Evolutionary conservation across 2,888 invertebrate species (phyloP), one percentile per base, ranked within the genome.

Genomic region (Sympetrum striolatum): DNA sequence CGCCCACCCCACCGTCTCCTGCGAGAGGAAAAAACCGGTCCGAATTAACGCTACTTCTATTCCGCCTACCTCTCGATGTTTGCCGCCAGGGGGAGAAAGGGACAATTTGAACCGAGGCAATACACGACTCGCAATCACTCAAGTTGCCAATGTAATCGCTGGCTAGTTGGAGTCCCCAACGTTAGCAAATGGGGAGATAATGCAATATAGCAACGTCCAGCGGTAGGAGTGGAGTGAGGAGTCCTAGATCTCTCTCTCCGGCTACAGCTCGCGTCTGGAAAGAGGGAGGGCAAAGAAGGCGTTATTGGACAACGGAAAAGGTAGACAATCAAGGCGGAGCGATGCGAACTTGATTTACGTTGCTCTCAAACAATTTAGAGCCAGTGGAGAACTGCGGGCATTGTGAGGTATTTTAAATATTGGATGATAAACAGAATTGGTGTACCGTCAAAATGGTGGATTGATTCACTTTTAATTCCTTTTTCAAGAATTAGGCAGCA

Each of bases 121-220:
- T 80, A 80, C 80, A 80, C 37, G 80, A 80, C 18, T 80, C 80
- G 80, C 80, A n/a, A 37, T 80, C 80, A 80, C 80, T 80, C 80
- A 80, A 37, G 80, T 37, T 39, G 80, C 80, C 37, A 37, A 39
- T 39, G 80, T 37, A 39, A 37, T 80, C 39, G 37, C 37, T 37
- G 39, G 37, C 80, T n/a, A 44, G 80, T 37, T 37, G 39, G 37
- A 80, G 80, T 37, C 80, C 80, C n/a, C 80, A 37, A 80, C n/a
- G 39, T 73, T 73, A 31, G 73, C 73, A 73, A 73, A 73, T 73
- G 73, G 73, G 73, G 73, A 73, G 73, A 73, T 73, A 73, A 73
- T 73, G 73, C 73, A 73, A 73, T 73, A 73, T 73, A 73, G 73
- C 73, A 31, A 25, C 25, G 73, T 31, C 25, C 5, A 31, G 73